These are phyloP conservation scores for Phengaris alcon DNA, from an alignment of 2,888 invertebrate genomes.

Conservation along the genomic window DNA sequence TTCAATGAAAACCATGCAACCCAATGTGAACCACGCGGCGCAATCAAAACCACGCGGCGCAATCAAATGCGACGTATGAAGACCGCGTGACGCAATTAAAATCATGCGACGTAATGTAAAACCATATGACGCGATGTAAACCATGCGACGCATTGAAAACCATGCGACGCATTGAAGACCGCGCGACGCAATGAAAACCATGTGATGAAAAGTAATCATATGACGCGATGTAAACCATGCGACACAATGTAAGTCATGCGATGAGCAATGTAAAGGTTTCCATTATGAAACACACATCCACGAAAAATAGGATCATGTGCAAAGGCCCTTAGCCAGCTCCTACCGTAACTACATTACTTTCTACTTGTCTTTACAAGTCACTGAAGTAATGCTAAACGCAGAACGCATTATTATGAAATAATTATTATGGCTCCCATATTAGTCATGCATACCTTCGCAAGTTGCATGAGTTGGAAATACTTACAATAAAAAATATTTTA, in stretches of 20 bases:
- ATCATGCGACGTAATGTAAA: not conserved
- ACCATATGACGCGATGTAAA: not conserved
- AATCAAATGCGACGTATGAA: not conserved
- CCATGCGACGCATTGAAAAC: not conserved
- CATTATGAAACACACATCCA: not conserved
- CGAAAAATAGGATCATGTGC: not conserved
- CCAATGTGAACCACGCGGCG: not conserved
- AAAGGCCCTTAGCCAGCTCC: conserved; percentile 4
- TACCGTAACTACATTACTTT: conserved; percentile 5
- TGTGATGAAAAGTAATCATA: not conserved
- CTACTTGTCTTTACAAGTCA: conserved; percentile 17
- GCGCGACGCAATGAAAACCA: not conserved
- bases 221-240: not conserved
- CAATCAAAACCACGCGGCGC: not conserved
- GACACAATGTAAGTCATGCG: not conserved
- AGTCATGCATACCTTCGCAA: not conserved
- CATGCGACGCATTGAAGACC: not conserved
- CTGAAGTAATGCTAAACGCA: conserved; percentile 1
- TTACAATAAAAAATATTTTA: not conserved
- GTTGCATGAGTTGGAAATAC: not conserved
- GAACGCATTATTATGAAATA: conserved; percentile 1
- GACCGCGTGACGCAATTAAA: not conserved
- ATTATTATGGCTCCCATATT: not conserved
- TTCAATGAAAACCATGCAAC: conserved; percentile 11
- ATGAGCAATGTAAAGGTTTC: not conserved